Evolutionary conservation across 2,888 invertebrate genomes (phyloP).

Genomic region (Orthonevra nobilis): DNA sequence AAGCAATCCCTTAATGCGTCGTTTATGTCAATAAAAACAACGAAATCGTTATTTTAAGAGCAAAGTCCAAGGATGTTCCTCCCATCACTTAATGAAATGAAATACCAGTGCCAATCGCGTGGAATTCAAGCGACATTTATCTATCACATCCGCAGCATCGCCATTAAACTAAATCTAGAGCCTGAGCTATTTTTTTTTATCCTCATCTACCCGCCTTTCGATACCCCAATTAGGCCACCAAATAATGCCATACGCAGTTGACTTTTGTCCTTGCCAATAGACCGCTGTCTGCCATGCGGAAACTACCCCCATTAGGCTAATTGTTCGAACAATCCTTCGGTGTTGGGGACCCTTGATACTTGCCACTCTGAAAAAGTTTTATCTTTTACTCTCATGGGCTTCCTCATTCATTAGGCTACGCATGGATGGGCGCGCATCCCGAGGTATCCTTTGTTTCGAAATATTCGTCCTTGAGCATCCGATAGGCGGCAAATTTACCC

Average conservation of each 20-base stretch:
- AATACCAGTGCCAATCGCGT: not conserved
- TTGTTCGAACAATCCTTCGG: slow-evolving; percentile 46
- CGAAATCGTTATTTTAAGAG: no score
- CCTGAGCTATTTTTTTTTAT: no score
- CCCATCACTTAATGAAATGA: slow-evolving; percentile 33
- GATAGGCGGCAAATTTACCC: slow-evolving; percentile 37
- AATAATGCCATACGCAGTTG: slow-evolving; percentile 43
- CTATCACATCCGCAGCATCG: slow-evolving; percentile 21
- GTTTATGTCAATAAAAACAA: no score
- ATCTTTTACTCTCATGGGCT: slow-evolving; percentile 25
- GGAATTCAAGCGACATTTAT: slow-evolving; percentile 8
- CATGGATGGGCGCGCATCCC: slow-evolving; percentile 21
- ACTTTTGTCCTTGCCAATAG: not conserved
- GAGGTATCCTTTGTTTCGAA: slow-evolving; percentile 18
- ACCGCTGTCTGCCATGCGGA: slow-evolving; percentile 30
- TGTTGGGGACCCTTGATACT: not conserved
- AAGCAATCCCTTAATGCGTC: no score
- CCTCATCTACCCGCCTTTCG: slow-evolving; percentile 11
- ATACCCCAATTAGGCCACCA: slow-evolving; percentile 50
- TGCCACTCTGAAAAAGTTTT: slow-evolving; percentile 6
- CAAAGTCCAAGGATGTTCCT: not conserved
- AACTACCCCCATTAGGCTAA: slow-evolving; percentile 55
- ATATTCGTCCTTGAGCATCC: slow-evolving; percentile 8
- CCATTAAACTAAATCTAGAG: slow-evolving; percentile 35
- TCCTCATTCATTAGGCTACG: slow-evolving; percentile 31